Conservation (phyloP, 2,797 vertebrate species). For the Sebastes elongatus region DNA sequence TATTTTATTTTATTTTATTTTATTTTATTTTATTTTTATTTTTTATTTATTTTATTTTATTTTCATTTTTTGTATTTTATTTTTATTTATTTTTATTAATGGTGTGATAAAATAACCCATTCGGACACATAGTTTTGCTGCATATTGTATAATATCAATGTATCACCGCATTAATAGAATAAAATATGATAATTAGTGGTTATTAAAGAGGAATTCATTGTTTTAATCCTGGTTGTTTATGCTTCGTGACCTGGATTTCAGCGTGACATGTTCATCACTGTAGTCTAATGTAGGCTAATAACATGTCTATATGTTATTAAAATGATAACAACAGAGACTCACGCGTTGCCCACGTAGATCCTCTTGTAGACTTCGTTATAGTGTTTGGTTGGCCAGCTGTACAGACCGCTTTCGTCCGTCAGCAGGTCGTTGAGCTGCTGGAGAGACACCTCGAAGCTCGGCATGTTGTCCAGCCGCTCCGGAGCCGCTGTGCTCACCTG, state of each 20-base stretch:
- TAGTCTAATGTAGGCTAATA: no score
- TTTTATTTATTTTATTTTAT: background rate
- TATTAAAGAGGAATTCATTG: background rate
- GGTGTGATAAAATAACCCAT: background rate
- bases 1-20: no score
- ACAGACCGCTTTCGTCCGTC: slow-evolving; percentile 88
- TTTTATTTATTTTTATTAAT: background rate
- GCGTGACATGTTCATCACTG: background rate
- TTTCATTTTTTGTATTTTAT: no score
- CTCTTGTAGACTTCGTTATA: slow-evolving; percentile 89
- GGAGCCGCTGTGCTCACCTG: background rate
- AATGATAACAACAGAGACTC: slow-evolving; percentile 70
- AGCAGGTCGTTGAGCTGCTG: slow-evolving; percentile 93
- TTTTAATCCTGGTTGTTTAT: background rate
- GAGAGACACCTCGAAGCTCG: slow-evolving; percentile 85
- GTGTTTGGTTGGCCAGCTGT: slow-evolving; percentile 89
- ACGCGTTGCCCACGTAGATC: slow-evolving; percentile 94
- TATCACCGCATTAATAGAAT: background rate
- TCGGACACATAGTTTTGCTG: background rate
- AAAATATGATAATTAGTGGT: background rate
- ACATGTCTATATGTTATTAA: background rate
- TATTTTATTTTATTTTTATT: no score
- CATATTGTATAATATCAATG: background rate
- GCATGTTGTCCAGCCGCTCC: slow-evolving; percentile 60
- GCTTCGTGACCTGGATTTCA: background rate